Evolutionary conservation across 2,888 invertebrate species (phyloP), one percentile per base, ranked within the genome.

Genomic region (Proisotoma minuta): DNA sequence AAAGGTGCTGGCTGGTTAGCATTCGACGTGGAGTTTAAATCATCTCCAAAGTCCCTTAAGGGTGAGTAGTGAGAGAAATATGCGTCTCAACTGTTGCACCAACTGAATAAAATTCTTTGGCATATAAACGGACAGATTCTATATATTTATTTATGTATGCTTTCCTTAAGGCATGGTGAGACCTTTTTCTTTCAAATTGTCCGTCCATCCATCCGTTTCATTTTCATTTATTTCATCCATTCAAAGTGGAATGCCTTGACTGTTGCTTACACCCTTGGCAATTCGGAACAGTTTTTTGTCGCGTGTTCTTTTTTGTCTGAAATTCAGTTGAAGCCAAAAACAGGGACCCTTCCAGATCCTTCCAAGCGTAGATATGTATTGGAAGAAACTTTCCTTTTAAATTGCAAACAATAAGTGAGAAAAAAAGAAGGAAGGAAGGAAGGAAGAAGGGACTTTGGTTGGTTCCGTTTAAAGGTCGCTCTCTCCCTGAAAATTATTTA

Each of bases 251-350:
- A 43, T 43, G 20, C 43, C 43, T 43, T 43, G 43, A 43, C 43
- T 43, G 49, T 4, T 49, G 22, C 4, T 3, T 40, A 26, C 56
- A 56, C 56, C 56, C 56, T 56, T 20, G 39, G 29, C 27, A 28
- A 54, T 54, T 43, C 26, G 43, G 15, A 43, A 8, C 5, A 34
- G 22, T 56, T 56, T 56, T 56, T 56, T 56, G 56, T 56, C 56
- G 56, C 56, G 56, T 56, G 56, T 56, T 56, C 56, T 56, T 56
- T 56, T 56, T 56, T 56, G 56, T 56, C 43, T 23, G 49, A 43
- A 26, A 43, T 56, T 56, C 24, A 27, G 18, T 24, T 40, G 56
- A 43, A 56, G n/a, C 29, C 39, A 56, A 56, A 56, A 56, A 56
- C 43, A 26, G 15, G 24, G 47, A 4, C 43, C 15, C 20, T n/a